Percentiles rank a stretch among this genome's conserved stretches.
Conservation (phyloP, 2,888 invertebrate species). For the Hylaea fasciaria region DNA sequence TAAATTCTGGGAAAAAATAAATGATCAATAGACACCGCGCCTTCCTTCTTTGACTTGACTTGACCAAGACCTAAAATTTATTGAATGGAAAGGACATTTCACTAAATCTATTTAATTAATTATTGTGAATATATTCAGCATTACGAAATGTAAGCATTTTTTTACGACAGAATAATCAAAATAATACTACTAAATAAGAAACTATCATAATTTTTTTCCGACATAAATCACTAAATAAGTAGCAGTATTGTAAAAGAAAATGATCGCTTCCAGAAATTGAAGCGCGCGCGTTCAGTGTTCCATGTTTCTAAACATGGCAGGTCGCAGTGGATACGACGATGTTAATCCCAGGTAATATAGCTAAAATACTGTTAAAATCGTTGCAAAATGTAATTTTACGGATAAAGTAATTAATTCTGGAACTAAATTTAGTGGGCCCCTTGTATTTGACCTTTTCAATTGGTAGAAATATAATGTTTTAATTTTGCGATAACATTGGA, state of each 20-base stretch:
- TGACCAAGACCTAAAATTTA: constrained; percentile 1
- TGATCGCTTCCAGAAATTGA: constrained; percentile 54
- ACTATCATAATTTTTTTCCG: no score
- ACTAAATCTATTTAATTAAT: no score
- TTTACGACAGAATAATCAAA: no score
- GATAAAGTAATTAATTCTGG: constrained; percentile 42
- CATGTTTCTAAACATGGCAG: constrained; percentile 93
- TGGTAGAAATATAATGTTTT: constrained; percentile 55
- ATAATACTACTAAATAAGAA: no score
- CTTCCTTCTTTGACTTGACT: neutral
- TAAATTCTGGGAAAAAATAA: neutral
- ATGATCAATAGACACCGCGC: constrained; percentile 5
- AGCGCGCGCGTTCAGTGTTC: constrained; percentile 80
- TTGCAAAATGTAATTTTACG: constrained; percentile 38
- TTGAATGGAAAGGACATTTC: neutral
- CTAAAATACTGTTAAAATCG: constrained; percentile 55
- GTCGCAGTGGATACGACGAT: constrained; percentile 93
- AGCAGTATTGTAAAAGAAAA: no score
- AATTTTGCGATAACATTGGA: constrained; percentile 73
- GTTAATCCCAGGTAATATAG: constrained; percentile 89
- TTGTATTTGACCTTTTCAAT: constrained; percentile 32
- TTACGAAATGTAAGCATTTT: no score
- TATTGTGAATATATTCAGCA: no score
- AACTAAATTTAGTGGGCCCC: constrained; percentile 15
- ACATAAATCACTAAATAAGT: no score